Conservation (phyloP, 2,888 invertebrate species). For the Diploptera punctata region DNA sequence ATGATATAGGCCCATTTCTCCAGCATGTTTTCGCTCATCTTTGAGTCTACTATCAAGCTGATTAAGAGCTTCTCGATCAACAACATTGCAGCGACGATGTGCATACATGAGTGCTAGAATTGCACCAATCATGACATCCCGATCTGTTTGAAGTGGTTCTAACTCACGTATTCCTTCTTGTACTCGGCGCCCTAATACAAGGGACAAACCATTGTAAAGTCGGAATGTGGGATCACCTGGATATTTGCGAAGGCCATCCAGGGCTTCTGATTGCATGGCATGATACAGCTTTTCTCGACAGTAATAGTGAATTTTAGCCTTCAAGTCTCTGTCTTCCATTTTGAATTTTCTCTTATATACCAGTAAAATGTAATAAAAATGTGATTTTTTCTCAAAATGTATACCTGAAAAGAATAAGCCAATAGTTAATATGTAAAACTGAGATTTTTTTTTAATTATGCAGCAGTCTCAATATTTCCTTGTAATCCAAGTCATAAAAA, state of each 20-base stretch:
- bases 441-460: no score
- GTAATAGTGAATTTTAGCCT: constrained; percentile 79
- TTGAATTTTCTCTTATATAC: no score
- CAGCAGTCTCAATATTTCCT: no score
- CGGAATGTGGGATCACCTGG: constrained; percentile 71
- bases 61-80: constrained; percentile 73
- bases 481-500: no score
- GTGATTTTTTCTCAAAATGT: no score
- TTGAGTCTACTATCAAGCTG: constrained; percentile 77
- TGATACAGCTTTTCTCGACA: constrained; percentile 81
- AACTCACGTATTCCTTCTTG: constrained; percentile 83
- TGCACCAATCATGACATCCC: constrained; percentile 74
- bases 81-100: constrained; percentile 64
- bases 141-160: constrained; percentile 71
- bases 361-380: no score
- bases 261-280: constrained; percentile 73
- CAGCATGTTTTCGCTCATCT: constrained; percentile 75
- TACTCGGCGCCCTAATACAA: constrained; percentile 74
- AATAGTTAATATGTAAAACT: no score
- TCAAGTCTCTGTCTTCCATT: constrained; percentile 59
- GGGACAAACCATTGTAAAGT: constrained; percentile 75
- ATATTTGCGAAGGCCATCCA: constrained; percentile 72
- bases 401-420: no score
- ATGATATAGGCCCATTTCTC: constrained; percentile 71
- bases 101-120: constrained; percentile 78